Base-by-base conservation (phyloP, 2,113 vertebrate genomes). In the Scolopax mira region DNA sequence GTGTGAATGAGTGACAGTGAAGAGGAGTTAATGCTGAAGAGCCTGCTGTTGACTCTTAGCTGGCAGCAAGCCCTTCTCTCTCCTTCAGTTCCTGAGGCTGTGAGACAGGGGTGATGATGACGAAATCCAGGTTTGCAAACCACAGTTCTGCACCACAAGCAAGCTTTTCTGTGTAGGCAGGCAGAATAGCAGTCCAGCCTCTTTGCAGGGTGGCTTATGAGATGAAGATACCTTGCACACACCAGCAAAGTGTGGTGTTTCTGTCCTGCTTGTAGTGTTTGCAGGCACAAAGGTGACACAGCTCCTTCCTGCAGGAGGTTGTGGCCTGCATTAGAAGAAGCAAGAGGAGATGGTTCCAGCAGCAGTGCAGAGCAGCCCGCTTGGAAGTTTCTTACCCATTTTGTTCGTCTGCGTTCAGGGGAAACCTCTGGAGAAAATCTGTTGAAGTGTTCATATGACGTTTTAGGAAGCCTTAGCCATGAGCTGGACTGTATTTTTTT, bases 351-450 rank as follows among this genome's bases (percentile, higher is more conserved):
- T 8, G 1, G 12, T 73, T 73, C 37, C 12, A 77, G 74, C 41
- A 65, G 37, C 41, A 44, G 18, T 25, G 31, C 4, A 9, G 58
- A n/a, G 22, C 12, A 3, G 8, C 46, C 33, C 0, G 0, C 49
- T 8, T 80, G 24, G 49, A 44, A 69, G 11, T 22, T 72, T 44
- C 35, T 39, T 88, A 33, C 8, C 4, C 2, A 0, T 75, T 85
- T 91, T 41, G 16, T 85, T 89, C 3, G 27, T 65, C 9, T 65
- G 1, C 52, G 14, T 61, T 28, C 23, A 73, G 11, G 33, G 21
- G 25, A 61, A 81, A 16, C 15, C 27, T 82, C 33, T 64, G 58
- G 27, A 85, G 31, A 78, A 82, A 85, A 70, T 18, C 8, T 69
- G 8, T 22, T 41, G 13, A 23, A n/a, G 25, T 3, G 1, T 90